Evolutionary conservation across 2,888 invertebrate species (phyloP).

Genomic region (Thysanoteuthis rhombus): DNA sequence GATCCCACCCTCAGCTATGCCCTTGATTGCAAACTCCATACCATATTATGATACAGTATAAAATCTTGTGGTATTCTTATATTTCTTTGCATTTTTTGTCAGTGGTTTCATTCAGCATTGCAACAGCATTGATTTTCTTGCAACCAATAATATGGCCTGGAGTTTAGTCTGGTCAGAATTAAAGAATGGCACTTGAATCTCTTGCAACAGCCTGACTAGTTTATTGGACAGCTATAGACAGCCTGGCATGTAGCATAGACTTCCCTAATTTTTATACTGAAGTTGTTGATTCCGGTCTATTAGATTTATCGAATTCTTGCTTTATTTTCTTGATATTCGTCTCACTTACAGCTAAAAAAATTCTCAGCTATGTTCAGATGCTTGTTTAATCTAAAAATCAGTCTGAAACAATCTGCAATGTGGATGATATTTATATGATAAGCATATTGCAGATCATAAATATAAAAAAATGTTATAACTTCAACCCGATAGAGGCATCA

Average conservation of each 20-base stretch:
- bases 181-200: neutral
- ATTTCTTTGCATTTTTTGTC: neutral
- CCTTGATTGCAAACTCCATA: neutral
- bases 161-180: neutral
- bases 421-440: no score
- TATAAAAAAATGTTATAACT: no score
- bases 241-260: neutral
- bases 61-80: neutral
- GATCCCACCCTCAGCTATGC: no score
- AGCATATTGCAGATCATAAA: no score
- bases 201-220: neutral
- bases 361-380: no score
- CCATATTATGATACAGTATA: neutral
- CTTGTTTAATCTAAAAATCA: no score
- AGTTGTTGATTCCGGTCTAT: neutral
- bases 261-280: neutral
- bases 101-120: neutral
- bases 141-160: neutral
- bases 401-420: no score
- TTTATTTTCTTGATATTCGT: neutral
- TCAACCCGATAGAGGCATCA: no score
- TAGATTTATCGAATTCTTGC: neutral
- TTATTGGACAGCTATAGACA: neutral
- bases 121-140: neutral
- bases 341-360: neutral